Conservation (phyloP, 2,113 vertebrate genomes). For the Anser brachyrhynchus region DNA sequence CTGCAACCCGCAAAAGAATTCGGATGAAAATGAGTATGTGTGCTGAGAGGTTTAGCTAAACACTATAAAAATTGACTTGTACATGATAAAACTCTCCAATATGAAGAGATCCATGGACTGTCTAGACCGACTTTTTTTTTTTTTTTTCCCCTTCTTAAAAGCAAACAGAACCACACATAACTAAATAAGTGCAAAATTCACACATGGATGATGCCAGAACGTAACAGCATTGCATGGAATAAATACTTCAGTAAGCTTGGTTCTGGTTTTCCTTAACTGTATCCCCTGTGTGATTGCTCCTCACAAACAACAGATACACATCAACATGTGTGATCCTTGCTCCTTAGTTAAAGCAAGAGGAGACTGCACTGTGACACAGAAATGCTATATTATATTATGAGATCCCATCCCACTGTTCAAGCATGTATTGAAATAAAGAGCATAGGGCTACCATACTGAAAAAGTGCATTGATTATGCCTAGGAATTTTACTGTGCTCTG, state of each 20-base stretch:
- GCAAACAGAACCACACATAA: neutral
- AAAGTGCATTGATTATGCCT: neutral
- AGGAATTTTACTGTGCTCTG: neutral
- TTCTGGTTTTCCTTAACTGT: neutral
- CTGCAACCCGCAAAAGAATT: neutral
- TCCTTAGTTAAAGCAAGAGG: neutral
- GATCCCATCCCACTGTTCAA: neutral
- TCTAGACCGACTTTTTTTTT: neutral
- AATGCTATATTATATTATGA: neutral
- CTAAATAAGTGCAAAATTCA: neutral
- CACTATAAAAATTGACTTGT: neutral
- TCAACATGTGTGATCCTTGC: neutral
- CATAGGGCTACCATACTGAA: neutral
- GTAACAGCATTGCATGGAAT: neutral
- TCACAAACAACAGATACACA: neutral
- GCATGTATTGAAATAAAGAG: neutral
- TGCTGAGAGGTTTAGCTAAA: neutral
- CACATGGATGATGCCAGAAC: neutral
- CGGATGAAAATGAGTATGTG: neutral
- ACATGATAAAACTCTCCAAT: accelerated
- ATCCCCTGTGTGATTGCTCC: neutral
- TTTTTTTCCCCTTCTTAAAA: neutral
- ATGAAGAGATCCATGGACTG: neutral
- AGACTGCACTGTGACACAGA: neutral
- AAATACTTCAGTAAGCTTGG: neutral